Conservation (phyloP, 2,888 invertebrate species). For the Buathra laborator region DNA sequence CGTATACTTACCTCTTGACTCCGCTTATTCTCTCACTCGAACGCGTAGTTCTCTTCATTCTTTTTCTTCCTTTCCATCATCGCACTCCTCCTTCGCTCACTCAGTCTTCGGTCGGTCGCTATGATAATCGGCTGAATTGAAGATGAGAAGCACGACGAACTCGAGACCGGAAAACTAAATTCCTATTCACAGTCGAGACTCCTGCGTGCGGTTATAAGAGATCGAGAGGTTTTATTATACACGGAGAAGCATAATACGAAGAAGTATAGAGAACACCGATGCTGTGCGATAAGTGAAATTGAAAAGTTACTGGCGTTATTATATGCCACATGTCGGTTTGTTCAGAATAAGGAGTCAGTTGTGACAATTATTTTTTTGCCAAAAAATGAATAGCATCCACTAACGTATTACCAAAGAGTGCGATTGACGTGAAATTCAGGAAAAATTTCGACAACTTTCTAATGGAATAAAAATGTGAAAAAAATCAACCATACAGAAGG, state of each 20-base stretch:
- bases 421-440: no score
- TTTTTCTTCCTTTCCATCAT: background rate
- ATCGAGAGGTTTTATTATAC: conserved; percentile 28
- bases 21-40: conserved; percentile 45
- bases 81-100: background rate
- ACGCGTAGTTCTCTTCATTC: conserved; percentile 30
- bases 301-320: background rate
- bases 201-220: conserved; percentile 45
- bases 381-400: background rate
- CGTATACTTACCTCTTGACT: conserved; percentile 55
- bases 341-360: background rate
- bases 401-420: background rate
- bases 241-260: background rate
- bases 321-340: background rate
- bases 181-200: conserved; percentile 34
- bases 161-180: conserved; percentile 52
- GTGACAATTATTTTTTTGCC: background rate
- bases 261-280: background rate
- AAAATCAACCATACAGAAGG: no score
- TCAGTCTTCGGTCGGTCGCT: conserved; percentile 21
- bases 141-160: conserved; percentile 57
- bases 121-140: conserved; percentile 60
- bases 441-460: no score
- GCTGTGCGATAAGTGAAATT: background rate
- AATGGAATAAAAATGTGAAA: no score